Evolutionary conservation across 2,113 vertebrate species (phyloP).

Genomic region (Neotragus moschatus): DNA sequence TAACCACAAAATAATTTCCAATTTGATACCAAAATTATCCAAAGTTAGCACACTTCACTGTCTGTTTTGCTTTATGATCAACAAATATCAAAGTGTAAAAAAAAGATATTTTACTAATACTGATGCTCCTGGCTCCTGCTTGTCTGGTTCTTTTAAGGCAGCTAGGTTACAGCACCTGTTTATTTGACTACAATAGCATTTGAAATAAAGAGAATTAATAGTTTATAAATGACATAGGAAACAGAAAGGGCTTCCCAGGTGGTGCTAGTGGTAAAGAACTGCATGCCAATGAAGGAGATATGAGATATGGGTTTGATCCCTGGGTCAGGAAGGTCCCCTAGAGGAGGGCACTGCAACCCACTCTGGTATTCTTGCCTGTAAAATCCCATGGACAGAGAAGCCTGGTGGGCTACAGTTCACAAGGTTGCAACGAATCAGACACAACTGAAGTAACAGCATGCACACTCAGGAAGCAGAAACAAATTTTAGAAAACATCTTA

Average conservation of each 20-base stretch:
- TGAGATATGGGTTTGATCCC: neutral
- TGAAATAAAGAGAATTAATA: neutral
- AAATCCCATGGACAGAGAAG: neutral
- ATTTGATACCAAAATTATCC: neutral
- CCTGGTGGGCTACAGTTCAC: neutral
- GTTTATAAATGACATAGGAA: neutral
- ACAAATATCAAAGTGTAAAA: neutral
- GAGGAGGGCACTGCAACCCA: neutral
- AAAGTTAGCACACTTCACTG: neutral
- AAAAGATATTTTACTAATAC: neutral
- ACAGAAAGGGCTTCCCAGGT: neutral
- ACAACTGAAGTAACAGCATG: neutral
- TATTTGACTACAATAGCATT: neutral
- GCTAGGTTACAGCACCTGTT: neutral
- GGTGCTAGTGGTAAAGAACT: neutral
- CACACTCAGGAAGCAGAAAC: neutral
- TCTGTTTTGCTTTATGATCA: neutral
- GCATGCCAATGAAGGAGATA: neutral
- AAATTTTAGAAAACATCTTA: neutral
- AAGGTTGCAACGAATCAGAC: accelerated
- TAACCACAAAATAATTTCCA: neutral
- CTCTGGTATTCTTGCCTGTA: neutral
- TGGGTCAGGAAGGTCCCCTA: neutral
- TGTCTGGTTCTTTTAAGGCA: neutral
- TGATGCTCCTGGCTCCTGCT: neutral